A percentile compares a stretch with the other conserved stretches of the same genome.
phyloP scores from a whole-genome alignment of 1,140 invertebrate genomes.

The Tenebrio molitor region DNA sequence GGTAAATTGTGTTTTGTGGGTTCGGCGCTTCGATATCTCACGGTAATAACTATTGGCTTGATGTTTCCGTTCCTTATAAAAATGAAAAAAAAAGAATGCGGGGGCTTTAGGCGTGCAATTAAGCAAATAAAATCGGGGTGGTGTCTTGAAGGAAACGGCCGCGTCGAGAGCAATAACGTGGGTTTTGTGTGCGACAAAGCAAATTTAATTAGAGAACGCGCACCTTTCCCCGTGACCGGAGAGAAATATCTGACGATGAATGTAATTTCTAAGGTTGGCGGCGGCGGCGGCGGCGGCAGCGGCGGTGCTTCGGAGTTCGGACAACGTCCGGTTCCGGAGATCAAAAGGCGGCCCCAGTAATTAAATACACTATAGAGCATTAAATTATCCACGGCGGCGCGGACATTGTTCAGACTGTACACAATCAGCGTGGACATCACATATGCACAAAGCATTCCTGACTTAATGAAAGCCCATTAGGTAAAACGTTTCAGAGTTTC shows the following conservation, averaged over 20 bases:
- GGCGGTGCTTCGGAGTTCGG: constrained; percentile 58
- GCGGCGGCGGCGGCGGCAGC: constrained; percentile 52
- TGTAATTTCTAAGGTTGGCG: constrained; percentile 61
- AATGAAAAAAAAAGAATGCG: no score
- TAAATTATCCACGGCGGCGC: constrained; percentile 62
- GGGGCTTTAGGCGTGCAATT: constrained; percentile 12
- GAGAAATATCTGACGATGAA: constrained; percentile 51
- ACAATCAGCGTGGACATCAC: constrained; percentile 65
- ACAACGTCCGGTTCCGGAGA: constrained; percentile 63
- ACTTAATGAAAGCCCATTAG: constrained; percentile 66
- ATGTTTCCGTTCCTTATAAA: no score
- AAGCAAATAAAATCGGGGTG: constrained; percentile 34
- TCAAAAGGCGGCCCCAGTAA: constrained; percentile 63
- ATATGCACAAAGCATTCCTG: constrained; percentile 66
- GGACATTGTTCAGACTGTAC: constrained; percentile 63
- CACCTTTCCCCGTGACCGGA: constrained; percentile 47
- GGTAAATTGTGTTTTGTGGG: no score
- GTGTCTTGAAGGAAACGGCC: constrained; percentile 30
- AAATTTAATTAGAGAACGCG: constrained; percentile 54
- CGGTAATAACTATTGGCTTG: no score
- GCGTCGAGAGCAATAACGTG: constrained; percentile 39
- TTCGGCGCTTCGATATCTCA: no score
- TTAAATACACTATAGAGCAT: constrained; percentile 66
- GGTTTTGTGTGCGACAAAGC: constrained; percentile 49
- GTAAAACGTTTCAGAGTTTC: constrained; percentile 63